Percentiles rank a stretch among this genome's conserved stretches.
Evolutionary conservation across 1,140 invertebrate species (phyloP).

Genomic region (Drosophila tristis): DNA sequence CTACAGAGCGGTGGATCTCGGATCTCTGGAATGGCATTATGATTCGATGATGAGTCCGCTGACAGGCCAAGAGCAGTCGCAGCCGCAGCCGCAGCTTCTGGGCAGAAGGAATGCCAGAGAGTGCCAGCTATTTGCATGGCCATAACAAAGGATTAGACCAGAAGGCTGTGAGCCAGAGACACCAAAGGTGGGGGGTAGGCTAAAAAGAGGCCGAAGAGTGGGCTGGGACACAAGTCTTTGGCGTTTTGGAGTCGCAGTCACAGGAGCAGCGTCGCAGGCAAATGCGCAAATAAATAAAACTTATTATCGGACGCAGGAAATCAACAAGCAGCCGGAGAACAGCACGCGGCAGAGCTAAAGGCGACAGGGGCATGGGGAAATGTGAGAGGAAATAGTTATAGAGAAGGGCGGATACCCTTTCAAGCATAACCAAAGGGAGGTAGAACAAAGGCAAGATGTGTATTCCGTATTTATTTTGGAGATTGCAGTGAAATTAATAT

Average conservation of each 20-base stretch:
- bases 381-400: neutral
- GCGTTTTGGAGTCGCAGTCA: neutral
- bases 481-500: too few species aligned
- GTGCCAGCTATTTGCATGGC: constrained; percentile 29
- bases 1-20: neutral
- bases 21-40: constrained; percentile 55
- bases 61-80: constrained; percentile 40
- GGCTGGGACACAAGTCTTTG: too few species aligned
- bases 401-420: too few species aligned
- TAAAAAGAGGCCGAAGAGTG: too few species aligned
- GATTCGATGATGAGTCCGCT: constrained; percentile 53
- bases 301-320: constrained; percentile 60
- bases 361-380: neutral
- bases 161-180: too few species aligned
- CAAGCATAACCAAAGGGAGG: too few species aligned
- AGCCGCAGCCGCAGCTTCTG: constrained; percentile 11
- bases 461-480: too few species aligned
- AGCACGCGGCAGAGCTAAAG: neutral
- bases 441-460: too few species aligned
- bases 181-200: too few species aligned
- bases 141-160: constrained; percentile 61
- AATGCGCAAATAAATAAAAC: constrained; percentile 68
- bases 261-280: constrained; percentile 15
- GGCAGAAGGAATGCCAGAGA: constrained; percentile 2
- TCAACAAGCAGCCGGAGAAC: constrained; percentile 34